A percentile compares a stretch with the other conserved stretches of the same genome.
Conservation (phyloP, 2,113 vertebrate genomes). For the Sus scrofa region T2T-Sscrofa CM000812.6:50705501-50706000, state of each 20-base stretch:
- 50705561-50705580: not conserved
- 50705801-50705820: not conserved
- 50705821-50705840: constrained; percentile 49
- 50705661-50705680: not conserved
- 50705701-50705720: not conserved
- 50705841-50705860: not conserved
- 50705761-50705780: constrained; percentile 33
- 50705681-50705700: not conserved
- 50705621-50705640: not conserved
- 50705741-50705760: constrained; percentile 20
- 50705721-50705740: not conserved
- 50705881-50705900: too few species aligned
- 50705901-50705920: too few species aligned
- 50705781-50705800: not conserved
- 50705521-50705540: not conserved
- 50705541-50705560: not conserved
- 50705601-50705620: not conserved
- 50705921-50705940: too few species aligned
- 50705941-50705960: too few species aligned
- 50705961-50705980: too few species aligned
- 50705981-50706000: too few species aligned
- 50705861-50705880: too few species aligned
- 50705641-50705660: not conserved
- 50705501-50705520: not conserved
- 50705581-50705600: not conserved